Percentiles rank a stretch among this genome's conserved stretches.
phyloP scores from a whole-genome alignment of 2,113 vertebrate genomes.

The Trochalopteron elliotii region DNA sequence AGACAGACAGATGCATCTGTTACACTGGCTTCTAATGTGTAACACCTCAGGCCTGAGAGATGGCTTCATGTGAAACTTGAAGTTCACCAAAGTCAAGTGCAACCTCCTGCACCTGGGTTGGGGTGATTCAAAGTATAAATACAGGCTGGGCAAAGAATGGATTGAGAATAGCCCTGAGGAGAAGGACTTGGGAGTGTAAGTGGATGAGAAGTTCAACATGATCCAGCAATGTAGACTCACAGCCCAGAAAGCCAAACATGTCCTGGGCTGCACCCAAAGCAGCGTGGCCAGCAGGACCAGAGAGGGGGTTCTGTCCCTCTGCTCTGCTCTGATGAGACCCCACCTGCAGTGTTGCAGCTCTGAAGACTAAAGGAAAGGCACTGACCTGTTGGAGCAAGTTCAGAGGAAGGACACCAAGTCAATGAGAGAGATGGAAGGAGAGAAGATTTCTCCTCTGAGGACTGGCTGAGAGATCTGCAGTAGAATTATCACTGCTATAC shows the following conservation, averaged over 20 bases:
- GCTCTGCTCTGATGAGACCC: neutral
- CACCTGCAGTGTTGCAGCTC: neutral
- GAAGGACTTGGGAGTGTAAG: neutral
- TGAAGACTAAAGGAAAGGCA: neutral
- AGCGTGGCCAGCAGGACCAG: rapidly evolving
- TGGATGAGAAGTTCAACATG: neutral
- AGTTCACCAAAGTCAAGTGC: neutral
- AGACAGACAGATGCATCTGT: neutral
- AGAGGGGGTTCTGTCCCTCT: neutral
- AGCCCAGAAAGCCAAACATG: rapidly evolving
- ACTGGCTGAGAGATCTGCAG: rapidly evolving
- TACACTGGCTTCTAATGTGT: neutral
- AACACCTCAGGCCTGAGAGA: neutral
- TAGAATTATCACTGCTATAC: neutral
- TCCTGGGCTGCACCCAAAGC: neutral
- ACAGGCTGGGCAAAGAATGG: neutral
- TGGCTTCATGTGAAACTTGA: neutral
- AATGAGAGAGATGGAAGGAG: neutral
- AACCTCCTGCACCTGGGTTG: neutral
- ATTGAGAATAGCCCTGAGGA: neutral
- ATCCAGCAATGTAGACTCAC: rapidly evolving
- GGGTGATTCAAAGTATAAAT: neutral
- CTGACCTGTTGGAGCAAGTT: neutral
- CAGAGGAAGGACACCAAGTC: neutral
- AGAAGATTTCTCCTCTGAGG: no score